Percentiles rank a stretch among this genome's conserved stretches.
These are phyloP conservation scores for Trachelus tabidus DNA, from an alignment of 2,888 invertebrate genomes.

Conservation along the genomic window DNA sequence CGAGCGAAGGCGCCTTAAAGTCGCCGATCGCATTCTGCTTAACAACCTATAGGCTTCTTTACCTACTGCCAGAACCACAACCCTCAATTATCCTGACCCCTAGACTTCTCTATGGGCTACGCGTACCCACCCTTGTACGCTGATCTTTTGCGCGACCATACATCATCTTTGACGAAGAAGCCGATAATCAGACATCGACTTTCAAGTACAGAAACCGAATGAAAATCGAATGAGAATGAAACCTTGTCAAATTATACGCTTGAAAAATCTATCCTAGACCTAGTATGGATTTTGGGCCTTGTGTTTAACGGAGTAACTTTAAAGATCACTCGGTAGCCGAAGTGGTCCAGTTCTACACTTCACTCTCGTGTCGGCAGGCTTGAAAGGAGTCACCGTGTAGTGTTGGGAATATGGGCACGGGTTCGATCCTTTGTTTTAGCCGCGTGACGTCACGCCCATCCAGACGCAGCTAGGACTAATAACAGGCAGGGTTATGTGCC, in stretches of 20 bases:
- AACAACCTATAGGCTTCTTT: constrained; percentile 11
- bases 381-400: constrained; percentile 44
- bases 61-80: constrained; percentile 15
- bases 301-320: neutral
- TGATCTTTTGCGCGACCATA: neutral
- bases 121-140: neutral
- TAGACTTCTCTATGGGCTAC: neutral
- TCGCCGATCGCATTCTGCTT: constrained; percentile 36
- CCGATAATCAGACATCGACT: neutral
- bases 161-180: neutral
- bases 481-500: constrained; percentile 53
- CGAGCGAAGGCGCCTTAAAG: constrained; percentile 43
- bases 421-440: constrained; percentile 61
- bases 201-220: neutral
- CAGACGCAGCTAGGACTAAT: constrained; percentile 55
- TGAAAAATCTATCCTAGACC: neutral
- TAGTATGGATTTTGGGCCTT: neutral
- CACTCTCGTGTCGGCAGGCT: constrained; percentile 42
- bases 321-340: neutral
- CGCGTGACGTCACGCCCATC: constrained; percentile 62
- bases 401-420: constrained; percentile 40
- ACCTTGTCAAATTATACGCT: neutral
- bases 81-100: constrained; percentile 43
- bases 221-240: neutral
- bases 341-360: neutral